Base-by-base conservation (phyloP, 2,113 vertebrate genomes). In the Lipotes vexillifer region DNA sequence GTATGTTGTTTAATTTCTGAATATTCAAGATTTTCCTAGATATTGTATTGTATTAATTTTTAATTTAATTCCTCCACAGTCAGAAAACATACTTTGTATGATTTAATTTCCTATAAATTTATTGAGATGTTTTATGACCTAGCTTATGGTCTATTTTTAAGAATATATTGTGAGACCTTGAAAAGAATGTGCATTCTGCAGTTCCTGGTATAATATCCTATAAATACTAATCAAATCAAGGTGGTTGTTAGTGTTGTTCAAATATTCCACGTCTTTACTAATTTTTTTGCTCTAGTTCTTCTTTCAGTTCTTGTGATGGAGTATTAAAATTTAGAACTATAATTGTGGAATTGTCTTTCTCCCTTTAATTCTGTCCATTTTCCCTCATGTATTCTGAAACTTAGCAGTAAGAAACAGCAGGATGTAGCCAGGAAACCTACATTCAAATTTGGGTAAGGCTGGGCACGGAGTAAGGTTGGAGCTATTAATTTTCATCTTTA, bases 401-500 rank as follows among this genome's bases (percentile, higher is more conserved):
- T 68, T 23, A 82, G 36, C 96, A 86, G 41, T 78, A 71, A 6
- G 18, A 95, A 94, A 61, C 44, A 88, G 52, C 81, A 94, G 55
- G 55, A 89, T 74, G 23, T 11, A 82, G 21, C 77, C 55, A 91
- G 33, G 61, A 84, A 81, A 66, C 4, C 11, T 75, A 83, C 31
- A 78, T 78, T 97, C 96, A 86, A 82, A 85, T n/a, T 27, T 96
- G n/a, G 15, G 8, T 66, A 96, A 85, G 41, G 14, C 33, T 71
- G 74, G 41, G 18, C 31, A 92, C 89, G 55, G 33, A 68, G 38
- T 91, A 68, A 88, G n/a, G 68, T 55, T 59, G 33, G 61, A 77
- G 57, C 36, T 86, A 89, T 74, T 96, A 85, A 93, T 96, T 97
- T 89, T 89, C 68, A 89, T 92, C 89, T 94, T 81, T 93, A 93